These are phyloP conservation scores for Podocnemis expansa DNA, from an alignment of 2,113 vertebrate genomes.

Conservation along the genomic window DNA sequence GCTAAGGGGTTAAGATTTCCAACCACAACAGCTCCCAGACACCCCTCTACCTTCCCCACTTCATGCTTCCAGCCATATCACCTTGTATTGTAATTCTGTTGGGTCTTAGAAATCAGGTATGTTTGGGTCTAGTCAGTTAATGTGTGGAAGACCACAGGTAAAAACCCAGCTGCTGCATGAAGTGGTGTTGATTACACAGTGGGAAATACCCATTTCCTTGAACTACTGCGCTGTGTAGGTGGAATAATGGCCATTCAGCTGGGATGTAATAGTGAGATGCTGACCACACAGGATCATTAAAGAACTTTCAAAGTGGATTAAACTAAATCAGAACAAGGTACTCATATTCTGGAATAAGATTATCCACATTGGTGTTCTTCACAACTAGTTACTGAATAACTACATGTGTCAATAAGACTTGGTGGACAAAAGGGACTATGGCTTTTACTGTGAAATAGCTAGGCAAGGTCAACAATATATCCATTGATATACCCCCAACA, in stretches of 20 bases:
- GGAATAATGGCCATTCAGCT: neutral
- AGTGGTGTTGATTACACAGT: neutral
- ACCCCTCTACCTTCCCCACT: neutral
- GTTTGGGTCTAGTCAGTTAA: neutral
- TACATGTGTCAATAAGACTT: neutral
- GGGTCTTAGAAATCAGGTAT: neutral
- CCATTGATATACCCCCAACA: neutral
- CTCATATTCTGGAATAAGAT: neutral
- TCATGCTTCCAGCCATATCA: neutral
- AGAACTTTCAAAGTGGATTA: neutral
- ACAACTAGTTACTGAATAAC: neutral
- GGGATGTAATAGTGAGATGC: neutral
- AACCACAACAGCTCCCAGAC: neutral
- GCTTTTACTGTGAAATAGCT: neutral
- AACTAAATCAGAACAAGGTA: neutral
- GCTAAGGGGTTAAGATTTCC: neutral
- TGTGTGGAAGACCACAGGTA: neutral
- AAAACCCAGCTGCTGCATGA: neutral
- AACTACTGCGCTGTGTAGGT: neutral
- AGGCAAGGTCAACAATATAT: neutral
- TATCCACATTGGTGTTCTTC: neutral
- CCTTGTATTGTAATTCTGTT: neutral
- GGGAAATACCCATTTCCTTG: neutral
- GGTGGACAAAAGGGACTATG: neutral
- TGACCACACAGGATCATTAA: neutral